These are phyloP conservation scores for Rhombomys opimus DNA, from an alignment of 2,113 vertebrate genomes.

Conservation along the genomic window DNA sequence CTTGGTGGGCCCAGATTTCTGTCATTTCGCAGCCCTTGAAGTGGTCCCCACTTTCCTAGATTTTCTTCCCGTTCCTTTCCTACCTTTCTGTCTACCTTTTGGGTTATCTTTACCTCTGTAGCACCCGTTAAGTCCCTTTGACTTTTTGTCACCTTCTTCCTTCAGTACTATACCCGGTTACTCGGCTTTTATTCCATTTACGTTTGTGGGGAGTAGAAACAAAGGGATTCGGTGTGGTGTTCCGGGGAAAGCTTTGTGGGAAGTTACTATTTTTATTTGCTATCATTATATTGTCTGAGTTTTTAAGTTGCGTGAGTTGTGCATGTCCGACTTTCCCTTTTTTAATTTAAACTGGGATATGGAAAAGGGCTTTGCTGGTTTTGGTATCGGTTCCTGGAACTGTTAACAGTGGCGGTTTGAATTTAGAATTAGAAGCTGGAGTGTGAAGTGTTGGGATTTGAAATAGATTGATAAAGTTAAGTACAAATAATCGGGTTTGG, in stretches of 20 bases:
- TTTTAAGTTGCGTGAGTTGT: constrained; percentile 19
- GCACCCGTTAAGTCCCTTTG: neutral
- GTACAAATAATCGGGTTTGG: neutral
- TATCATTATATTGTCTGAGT: neutral
- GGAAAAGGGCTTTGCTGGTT: neutral
- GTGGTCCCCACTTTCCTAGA: neutral
- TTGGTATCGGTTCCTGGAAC: constrained; percentile 38
- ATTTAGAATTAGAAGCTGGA: constrained; percentile 19
- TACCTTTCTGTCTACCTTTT: neutral
- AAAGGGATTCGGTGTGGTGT: neutral
- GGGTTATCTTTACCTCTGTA: neutral
- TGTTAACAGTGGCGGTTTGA: constrained; percentile 54
- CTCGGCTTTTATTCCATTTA: neutral
- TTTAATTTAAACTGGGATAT: neutral
- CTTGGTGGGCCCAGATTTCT: neutral
- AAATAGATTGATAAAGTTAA: constrained; percentile 22
- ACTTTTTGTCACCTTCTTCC: neutral
- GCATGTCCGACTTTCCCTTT: neutral
- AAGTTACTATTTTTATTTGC: constrained; percentile 49
- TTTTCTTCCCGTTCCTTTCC: neutral
- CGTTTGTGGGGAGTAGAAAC: constrained; percentile 32
- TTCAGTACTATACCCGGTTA: neutral
- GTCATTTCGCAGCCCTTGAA: neutral
- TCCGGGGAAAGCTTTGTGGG: neutral
- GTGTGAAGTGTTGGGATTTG: constrained; percentile 39